phyloP scores from a whole-genome alignment of 2,113 vertebrate genomes.

The Esox niger region DNA sequence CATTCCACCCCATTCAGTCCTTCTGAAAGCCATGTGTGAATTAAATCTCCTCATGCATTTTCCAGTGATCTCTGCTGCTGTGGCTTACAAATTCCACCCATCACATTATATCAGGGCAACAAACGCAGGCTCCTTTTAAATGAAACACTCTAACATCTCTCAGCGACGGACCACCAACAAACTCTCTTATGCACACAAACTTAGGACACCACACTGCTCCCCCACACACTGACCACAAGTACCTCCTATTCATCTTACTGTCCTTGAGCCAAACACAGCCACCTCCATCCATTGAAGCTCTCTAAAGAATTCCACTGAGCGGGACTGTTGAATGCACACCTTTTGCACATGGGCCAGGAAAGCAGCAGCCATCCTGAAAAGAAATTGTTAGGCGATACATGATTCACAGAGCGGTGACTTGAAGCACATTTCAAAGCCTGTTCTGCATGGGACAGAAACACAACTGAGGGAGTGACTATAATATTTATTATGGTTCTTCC shows the following conservation, averaged over 20 bases:
- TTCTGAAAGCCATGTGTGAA: neutral
- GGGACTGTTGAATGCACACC: neutral
- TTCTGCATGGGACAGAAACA: too few relatives aligned
- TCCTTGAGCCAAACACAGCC: neutral
- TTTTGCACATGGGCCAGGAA: constrained; percentile 33
- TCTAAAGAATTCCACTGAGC: constrained; percentile 12
- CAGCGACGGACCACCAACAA: too few relatives aligned
- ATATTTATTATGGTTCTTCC: too few relatives aligned
- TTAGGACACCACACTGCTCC: constrained; percentile 1
- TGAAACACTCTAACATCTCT: too few relatives aligned
- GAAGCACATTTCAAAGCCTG: too few relatives aligned
- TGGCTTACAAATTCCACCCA: constrained; percentile 7
- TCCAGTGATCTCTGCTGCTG: neutral
- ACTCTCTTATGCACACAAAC: too few relatives aligned
- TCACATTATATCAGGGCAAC: constrained; percentile 8
- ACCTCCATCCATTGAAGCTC: neutral
- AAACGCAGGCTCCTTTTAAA: neutral
- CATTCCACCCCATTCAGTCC: neutral
- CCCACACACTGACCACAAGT: neutral
- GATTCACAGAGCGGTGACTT: neutral
- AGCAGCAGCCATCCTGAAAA: constrained; percentile 37
- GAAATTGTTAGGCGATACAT: constrained; percentile 34
- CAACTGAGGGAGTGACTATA: too few relatives aligned
- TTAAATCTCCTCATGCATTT: constrained; percentile 3
- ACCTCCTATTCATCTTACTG: neutral